A percentile compares a stretch with the other conserved stretches of the same genome.
phyloP scores from a whole-genome alignment of 2,888 invertebrate species.

The Caenorhabditis sulstoni region DNA sequence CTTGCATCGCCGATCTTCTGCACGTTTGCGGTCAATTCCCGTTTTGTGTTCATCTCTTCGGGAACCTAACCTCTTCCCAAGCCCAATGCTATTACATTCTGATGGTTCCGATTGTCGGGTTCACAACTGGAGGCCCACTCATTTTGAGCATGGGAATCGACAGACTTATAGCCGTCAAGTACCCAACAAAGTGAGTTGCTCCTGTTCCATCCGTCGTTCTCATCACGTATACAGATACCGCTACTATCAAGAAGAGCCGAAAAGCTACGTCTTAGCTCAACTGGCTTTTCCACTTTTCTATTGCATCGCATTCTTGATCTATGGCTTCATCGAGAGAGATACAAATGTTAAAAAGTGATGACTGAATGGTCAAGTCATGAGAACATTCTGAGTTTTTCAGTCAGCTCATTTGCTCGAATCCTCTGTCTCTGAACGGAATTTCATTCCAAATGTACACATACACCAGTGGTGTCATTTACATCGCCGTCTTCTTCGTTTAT shows the following conservation, averaged over 20 bases:
- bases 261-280: slow-evolving; percentile 44
- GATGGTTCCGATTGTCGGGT: slow-evolving; percentile 57
- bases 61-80: slow-evolving; percentile 48
- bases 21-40: slow-evolving; percentile 62
- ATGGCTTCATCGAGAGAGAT: slow-evolving; percentile 42
- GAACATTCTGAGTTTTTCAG: slow-evolving; percentile 21
- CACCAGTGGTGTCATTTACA: slow-evolving; percentile 50
- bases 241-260: slow-evolving; percentile 56
- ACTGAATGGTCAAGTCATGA: neutral
- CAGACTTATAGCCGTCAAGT: slow-evolving; percentile 60
- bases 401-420: slow-evolving; percentile 54
- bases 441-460: slow-evolving; percentile 59
- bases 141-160: slow-evolving; percentile 62
- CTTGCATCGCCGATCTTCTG: slow-evolving; percentile 58
- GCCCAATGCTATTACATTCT: slow-evolving; percentile 58
- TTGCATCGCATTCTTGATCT: slow-evolving; percentile 34
- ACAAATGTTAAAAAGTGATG: slow-evolving; percentile 44
- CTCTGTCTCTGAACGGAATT: slow-evolving; percentile 48
- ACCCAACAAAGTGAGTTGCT: slow-evolving; percentile 47
- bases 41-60: slow-evolving; percentile 59
- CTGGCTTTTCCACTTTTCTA: slow-evolving; percentile 53
- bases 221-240: slow-evolving; percentile 47
- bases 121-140: slow-evolving; percentile 56
- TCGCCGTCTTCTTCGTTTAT: slow-evolving; percentile 50
- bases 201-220: neutral